These are phyloP conservation scores for Megastigmus dorsalis DNA, from an alignment of 2,888 invertebrate species.

Conservation along the genomic window DNA sequence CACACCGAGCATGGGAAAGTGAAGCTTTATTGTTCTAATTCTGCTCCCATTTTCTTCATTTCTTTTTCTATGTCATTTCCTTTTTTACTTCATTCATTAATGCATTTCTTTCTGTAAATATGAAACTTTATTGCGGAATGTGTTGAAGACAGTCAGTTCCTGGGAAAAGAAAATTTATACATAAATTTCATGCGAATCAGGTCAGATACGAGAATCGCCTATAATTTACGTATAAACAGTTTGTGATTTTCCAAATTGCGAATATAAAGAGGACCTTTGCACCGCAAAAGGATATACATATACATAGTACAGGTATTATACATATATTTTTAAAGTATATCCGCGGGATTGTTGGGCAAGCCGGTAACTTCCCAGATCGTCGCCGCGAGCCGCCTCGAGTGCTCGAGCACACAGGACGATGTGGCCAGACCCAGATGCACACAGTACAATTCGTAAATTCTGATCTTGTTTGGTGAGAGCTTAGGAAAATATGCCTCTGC, in stretches of 20 bases:
- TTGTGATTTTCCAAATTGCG: neutral
- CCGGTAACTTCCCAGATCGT: slow-evolving; percentile 85
- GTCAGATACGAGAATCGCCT: too few relatives aligned
- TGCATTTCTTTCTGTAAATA: slow-evolving; percentile 33
- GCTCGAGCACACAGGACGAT: slow-evolving; percentile 88
- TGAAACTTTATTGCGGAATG: slow-evolving; percentile 29
- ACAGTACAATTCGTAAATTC: slow-evolving; percentile 87
- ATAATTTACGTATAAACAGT: neutral
- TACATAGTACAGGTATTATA: neutral
- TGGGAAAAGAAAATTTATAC: neutral
- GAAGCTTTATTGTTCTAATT: too few relatives aligned
- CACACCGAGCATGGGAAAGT: too few relatives aligned
- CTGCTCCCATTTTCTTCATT: neutral
- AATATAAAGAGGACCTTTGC: slow-evolving; percentile 7
- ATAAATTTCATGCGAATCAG: neutral
- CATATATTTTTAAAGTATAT: slow-evolving; percentile 75
- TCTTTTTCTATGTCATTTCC: neutral
- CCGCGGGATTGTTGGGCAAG: slow-evolving; percentile 79
- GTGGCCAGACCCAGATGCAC: slow-evolving; percentile 89
- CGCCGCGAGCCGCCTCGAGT: slow-evolving; percentile 87
- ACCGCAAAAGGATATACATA: slow-evolving; percentile 22
- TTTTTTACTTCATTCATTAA: slow-evolving; percentile 1
- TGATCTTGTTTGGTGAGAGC: slow-evolving; percentile 78
- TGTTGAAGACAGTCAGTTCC: slow-evolving; percentile 11
- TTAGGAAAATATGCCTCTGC: slow-evolving; percentile 83